A percentile compares a stretch with the other conserved stretches of the same genome.
Conservation (phyloP, 2,797 vertebrate genomes). For the Eospalax fontanierii region DNA sequence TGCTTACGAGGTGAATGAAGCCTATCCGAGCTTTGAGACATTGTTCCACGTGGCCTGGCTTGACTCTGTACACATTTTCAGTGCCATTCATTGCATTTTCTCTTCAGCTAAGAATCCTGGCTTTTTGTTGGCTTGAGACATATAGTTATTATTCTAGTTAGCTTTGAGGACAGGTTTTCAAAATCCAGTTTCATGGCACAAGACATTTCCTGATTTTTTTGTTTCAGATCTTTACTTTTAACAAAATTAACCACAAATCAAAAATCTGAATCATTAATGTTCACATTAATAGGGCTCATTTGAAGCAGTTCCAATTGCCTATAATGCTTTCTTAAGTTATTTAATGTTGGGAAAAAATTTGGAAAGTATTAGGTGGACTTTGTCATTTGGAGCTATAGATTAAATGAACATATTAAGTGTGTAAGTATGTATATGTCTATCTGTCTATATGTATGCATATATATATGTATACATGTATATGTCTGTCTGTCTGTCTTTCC, state of each 20-base stretch:
- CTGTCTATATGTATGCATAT: too few species aligned
- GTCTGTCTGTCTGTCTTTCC: too few species aligned
- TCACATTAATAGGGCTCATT: background rate
- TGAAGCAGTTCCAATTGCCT: conserved; percentile 10
- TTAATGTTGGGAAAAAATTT: background rate
- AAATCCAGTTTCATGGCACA: background rate
- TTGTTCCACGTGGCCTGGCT: background rate
- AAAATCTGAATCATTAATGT: background rate
- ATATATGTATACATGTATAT: background rate
- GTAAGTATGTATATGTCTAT: background rate
- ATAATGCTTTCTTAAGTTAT: background rate
- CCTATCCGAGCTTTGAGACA: background rate
- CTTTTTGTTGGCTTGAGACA: conserved; percentile 44
- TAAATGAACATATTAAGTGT: background rate
- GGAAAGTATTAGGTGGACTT: background rate
- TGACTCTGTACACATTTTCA: background rate
- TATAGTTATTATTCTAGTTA: conserved; percentile 17
- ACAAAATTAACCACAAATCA: conserved; percentile 42
- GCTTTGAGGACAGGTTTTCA: conserved; percentile 55
- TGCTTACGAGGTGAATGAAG: background rate
- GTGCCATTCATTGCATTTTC: background rate
- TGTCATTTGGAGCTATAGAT: background rate
- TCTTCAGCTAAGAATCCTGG: conserved; percentile 34
- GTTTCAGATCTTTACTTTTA: background rate
- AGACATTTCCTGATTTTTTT: conserved; percentile 45